These are phyloP conservation scores for Phaenicophaeus curvirostris DNA, from an alignment of 2,797 vertebrate species.

Conservation along the genomic window DNA sequence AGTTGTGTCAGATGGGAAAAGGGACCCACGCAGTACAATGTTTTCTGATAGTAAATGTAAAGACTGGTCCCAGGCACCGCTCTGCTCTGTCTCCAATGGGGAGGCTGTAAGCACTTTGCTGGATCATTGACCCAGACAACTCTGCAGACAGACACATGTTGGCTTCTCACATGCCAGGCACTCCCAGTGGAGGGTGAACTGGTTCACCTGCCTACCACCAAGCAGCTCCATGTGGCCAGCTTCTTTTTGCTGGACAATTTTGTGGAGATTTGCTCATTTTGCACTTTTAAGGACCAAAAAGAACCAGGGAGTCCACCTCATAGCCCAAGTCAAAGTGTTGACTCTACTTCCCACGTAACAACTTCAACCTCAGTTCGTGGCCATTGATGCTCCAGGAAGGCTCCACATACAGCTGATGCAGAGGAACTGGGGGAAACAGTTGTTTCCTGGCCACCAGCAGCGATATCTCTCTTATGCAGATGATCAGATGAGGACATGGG, in stretches of 20 bases:
- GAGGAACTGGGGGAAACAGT: not conserved
- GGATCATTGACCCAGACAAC: not conserved
- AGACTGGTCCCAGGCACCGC: not conserved
- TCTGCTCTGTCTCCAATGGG: not conserved
- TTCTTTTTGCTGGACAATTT: not conserved
- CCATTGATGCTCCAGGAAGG: not conserved
- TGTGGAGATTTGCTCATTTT: not conserved
- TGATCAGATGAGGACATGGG: not conserved
- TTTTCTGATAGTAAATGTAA: not conserved
- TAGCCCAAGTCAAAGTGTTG: not conserved
- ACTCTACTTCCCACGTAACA: not conserved
- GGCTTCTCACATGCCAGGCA: fast-evolving
- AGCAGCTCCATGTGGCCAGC: not conserved
- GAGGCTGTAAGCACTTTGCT: not conserved
- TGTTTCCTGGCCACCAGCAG: not conserved
- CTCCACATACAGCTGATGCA: not conserved
- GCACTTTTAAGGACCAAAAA: not conserved
- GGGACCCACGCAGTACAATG: not conserved
- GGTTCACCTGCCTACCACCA: not conserved
- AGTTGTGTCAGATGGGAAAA: not conserved
- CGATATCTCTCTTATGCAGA: fast-evolving
- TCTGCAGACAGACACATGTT: fast-evolving
- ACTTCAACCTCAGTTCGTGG: not conserved
- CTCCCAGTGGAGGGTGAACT: not conserved
- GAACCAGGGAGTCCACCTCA: not conserved